Evolutionary conservation across 2,113 vertebrate species (phyloP).

Genomic region (Mustela lutreola): DNA sequence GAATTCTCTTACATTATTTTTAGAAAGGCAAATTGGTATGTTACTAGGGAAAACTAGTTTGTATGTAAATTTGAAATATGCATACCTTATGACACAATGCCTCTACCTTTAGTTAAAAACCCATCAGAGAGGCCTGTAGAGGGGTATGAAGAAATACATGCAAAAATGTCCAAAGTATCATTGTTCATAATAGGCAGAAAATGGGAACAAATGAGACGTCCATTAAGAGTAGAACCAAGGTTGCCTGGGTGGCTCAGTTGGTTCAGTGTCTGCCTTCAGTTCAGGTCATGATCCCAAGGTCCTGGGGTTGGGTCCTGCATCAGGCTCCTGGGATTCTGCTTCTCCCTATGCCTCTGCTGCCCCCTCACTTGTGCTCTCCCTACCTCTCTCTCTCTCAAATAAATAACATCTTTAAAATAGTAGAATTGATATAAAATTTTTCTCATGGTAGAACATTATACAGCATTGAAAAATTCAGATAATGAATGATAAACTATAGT

Average conservation of each 20-base stretch:
- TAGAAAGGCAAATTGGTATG: neutral
- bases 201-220: neutral
- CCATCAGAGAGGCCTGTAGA: neutral
- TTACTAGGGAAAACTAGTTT: neutral
- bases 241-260: no score
- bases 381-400: no score
- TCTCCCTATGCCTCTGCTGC: no score
- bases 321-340: no score
- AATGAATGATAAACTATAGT: neutral
- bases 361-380: no score
- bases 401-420: neutral
- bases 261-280: no score
- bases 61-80: neutral
- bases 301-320: no score
- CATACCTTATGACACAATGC: neutral
- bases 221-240: neutral
- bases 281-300: no score
- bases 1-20: neutral
- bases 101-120: neutral
- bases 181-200: neutral
- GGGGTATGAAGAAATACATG: neutral
- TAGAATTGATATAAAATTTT: neutral
- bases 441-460: neutral
- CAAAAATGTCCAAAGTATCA: neutral
- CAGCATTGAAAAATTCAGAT: neutral